Conservation (phyloP, 2,797 vertebrate species). For the Poeciliopsis turneri region DNA sequence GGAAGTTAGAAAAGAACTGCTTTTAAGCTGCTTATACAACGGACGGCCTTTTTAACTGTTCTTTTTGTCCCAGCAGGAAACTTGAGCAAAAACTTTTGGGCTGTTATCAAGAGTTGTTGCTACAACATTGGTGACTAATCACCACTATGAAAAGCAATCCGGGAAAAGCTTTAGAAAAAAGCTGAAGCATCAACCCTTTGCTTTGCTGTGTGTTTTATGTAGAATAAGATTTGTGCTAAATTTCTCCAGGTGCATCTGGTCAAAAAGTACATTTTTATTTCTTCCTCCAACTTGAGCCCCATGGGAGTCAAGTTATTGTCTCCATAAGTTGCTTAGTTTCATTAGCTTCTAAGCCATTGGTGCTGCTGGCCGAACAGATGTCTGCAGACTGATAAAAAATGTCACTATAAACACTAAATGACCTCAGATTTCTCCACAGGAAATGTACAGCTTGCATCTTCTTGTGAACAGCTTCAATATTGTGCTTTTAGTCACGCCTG, state of each 20-base stretch:
- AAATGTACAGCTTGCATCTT: not conserved
- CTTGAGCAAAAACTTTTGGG: not conserved
- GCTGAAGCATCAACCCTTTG: not conserved
- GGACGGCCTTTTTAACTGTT: not conserved
- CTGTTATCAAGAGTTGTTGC: not conserved
- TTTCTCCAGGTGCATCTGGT: not conserved
- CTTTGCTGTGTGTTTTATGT: not conserved
- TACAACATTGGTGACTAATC: not conserved
- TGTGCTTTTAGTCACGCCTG: not conserved
- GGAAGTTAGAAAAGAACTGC: not conserved
- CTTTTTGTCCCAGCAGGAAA: not conserved
- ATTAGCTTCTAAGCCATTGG: not conserved
- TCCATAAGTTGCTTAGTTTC: not conserved
- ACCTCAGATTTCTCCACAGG: not conserved
- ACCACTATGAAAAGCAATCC: not conserved
- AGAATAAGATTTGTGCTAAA: not conserved
- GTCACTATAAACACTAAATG: not conserved
- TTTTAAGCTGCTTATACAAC: not conserved
- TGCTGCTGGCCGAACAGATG: conserved; percentile 1
- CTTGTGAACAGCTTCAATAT: not conserved
- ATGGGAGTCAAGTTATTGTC: not conserved
- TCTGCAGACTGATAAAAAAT: not conserved
- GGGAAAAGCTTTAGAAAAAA: not conserved
- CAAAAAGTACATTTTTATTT: not conserved
- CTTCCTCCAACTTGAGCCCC: not conserved